Conservation (phyloP, 2,797 vertebrate species). For the Rhinichthys osculus region DNA sequence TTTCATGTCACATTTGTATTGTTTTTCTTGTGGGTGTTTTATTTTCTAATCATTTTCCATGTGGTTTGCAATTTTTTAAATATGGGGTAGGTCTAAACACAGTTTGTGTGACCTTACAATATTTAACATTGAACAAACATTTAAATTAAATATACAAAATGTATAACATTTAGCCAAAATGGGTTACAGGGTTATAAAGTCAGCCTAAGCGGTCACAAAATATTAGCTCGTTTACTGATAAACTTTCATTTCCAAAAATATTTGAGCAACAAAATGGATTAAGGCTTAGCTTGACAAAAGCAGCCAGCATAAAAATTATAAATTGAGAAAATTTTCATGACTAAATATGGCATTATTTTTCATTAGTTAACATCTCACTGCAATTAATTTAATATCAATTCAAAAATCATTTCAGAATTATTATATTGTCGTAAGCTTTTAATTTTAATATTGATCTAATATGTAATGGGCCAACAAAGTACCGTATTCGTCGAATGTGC, state of each 20-base stretch:
- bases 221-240: not conserved
- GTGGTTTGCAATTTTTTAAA: not conserved
- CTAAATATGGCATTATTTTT: not conserved
- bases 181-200: not conserved
- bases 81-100: not conserved
- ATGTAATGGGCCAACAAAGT: not conserved
- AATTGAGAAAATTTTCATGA: not conserved
- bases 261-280: not conserved
- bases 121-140: not conserved
- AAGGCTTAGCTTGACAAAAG: not conserved
- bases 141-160: not conserved
- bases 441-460: not conserved
- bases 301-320: no score
- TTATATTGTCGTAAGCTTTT: not conserved
- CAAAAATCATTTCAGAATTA: not conserved
- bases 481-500: not conserved
- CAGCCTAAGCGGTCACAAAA: not conserved
- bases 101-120: not conserved
- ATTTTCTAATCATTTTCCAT: not conserved
- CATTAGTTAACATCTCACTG: not conserved
- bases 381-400: no score
- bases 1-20: not conserved
- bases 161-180: not conserved
- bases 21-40: not conserved
- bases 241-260: not conserved